phyloP scores from a whole-genome alignment of 1,140 invertebrate genomes.

The Leptinotarsa texana region DNA sequence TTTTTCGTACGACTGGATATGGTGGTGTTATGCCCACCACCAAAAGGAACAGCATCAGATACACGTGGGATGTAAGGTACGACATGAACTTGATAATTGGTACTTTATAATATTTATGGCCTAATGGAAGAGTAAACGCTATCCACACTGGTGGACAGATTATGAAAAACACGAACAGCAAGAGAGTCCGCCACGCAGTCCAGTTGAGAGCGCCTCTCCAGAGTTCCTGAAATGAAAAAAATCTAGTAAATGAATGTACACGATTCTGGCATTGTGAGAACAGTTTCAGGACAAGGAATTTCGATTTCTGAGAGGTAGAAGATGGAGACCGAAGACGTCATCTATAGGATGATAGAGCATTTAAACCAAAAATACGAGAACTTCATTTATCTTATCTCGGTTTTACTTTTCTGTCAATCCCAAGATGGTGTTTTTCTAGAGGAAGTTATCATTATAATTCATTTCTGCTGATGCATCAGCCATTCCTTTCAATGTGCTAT shows the following conservation, averaged over 20 bases:
- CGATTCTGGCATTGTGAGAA: too few relatives aligned
- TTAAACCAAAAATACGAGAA: too few relatives aligned
- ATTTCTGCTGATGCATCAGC: too few relatives aligned
- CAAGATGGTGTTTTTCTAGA: too few relatives aligned
- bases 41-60: conserved; percentile 91
- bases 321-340: not conserved
- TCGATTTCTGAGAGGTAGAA: too few relatives aligned
- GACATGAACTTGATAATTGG: conserved; percentile 99
- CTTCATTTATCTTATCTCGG: too few relatives aligned
- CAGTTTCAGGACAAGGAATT: not conserved
- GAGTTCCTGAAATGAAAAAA: conserved; percentile 75
- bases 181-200: conserved; percentile 91
- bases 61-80: conserved; percentile 96
- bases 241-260: not conserved
- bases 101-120: conserved; percentile 92
- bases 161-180: conserved; percentile 90
- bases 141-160: conserved; percentile 96
- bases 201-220: conserved; percentile 95
- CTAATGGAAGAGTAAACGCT: conserved; percentile 91
- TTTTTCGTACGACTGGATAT: conserved; percentile 74
- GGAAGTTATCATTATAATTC: too few relatives aligned
- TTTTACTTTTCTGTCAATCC: too few relatives aligned
- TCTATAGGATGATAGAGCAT: too few relatives aligned
- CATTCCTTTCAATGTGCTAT: too few relatives aligned
- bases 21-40: conserved; percentile 90